A percentile compares a stretch with the other conserved stretches of the same genome.
These are phyloP conservation scores for Ctenosaura bakeri DNA, from an alignment of 2,797 vertebrate species.

Conservation along the genomic window DNA sequence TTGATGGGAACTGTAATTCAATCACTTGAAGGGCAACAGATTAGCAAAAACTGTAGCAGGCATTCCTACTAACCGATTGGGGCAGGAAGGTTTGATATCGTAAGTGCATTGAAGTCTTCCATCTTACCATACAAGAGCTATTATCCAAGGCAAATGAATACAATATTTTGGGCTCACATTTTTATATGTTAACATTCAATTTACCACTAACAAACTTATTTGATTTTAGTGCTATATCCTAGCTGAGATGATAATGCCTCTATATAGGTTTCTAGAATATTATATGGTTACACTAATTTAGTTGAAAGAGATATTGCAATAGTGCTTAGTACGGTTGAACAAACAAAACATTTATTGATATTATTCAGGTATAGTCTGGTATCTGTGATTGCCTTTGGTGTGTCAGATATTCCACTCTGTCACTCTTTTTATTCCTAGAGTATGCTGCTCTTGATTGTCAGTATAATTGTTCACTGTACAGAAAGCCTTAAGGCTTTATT, in stretches of 20 bases:
- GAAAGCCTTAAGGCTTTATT: constrained; percentile 48
- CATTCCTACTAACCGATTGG: too few species aligned
- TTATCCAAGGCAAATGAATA: neutral
- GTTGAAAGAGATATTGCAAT: neutral
- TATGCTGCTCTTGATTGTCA: constrained; percentile 39
- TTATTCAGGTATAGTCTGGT: neutral
- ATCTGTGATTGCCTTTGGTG: neutral
- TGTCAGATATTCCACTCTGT: neutral
- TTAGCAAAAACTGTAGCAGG: too few species aligned
- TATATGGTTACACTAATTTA: neutral
- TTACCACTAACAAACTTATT: neutral
- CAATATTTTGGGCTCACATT: neutral
- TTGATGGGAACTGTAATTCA: too few species aligned
- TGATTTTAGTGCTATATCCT: accelerated
- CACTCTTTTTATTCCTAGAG: neutral
- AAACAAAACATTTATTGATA: constrained; percentile 43
- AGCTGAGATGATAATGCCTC: neutral
- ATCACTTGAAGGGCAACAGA: too few species aligned
- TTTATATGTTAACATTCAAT: neutral
- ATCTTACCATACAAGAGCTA: neutral
- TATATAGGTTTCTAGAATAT: neutral
- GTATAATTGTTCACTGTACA: constrained; percentile 17
- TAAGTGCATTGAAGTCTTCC: neutral
- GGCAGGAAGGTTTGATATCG: too few species aligned
- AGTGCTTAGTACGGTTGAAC: constrained; percentile 13